Base-by-base conservation (phyloP, 2,113 vertebrate genomes). In the Sula dactylatra region DNA sequence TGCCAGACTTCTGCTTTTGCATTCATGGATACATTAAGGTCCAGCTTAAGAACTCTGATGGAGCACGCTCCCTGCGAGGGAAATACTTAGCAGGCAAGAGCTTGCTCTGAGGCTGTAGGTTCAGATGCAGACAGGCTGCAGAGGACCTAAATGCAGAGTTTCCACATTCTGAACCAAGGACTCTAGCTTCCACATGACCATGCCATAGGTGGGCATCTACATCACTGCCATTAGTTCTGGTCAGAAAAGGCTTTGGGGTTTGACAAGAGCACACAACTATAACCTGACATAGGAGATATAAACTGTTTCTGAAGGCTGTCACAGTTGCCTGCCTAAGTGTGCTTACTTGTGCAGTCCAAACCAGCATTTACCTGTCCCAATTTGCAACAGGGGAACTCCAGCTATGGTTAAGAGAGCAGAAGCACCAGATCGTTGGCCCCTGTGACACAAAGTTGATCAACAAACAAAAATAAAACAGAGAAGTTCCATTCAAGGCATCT, bases 141-240 rank as follows among this genome's bases (percentile, higher is more conserved):
- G 34, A 52, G 14, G 26, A 72, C 45, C 10, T 55, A 80, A 80
- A 45, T 13, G 7, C 25, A 81, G 56, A 76, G 56, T 18, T 61
- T 66, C 24, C 67, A 50, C 16, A 3, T 45, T 55, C 52, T 66
- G n/a, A 91, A 84, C 16, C 24, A 54, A 44, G 20, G 32, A 36
- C 17, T 54, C 31, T 16, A 22, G 16, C 16, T 45, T 59, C 44
- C 32, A 65, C 0, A 0, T 40, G 12, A 38, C n/a, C 45, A 16
- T n/a, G 59, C 4, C 24, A 55, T 9, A 70, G 38, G 25, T 19
- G 29, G 25, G 8, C 58, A 66, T 50, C 22, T n/a, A 38, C 32
- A 55, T 31, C 13, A 27, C 0, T 70, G 45, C 15, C 27, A 34
- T 26, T 77, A 85, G 22, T 26, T 81, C 64, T 45, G 32, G 14